Conservation (phyloP, 30 jellyfish, hydroid and myxozoan species). For the Aurelia aurita complex sp. Pacific region DNA sequence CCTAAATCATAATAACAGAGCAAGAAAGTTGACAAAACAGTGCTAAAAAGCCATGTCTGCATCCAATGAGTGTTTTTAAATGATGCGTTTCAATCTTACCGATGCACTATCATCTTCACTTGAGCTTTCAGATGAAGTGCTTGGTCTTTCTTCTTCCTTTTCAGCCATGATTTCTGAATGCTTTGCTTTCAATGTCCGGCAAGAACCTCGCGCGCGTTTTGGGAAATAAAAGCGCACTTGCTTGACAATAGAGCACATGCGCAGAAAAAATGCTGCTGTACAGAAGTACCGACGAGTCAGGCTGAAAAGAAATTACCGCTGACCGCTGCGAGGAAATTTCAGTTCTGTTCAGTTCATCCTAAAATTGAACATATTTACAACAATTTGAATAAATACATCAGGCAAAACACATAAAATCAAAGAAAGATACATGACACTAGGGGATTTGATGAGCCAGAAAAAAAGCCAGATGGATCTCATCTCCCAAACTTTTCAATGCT, state of each 20-base stretch:
- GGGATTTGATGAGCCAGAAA: too few species aligned
- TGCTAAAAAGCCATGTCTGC: not conserved
- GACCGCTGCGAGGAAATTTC: too few species aligned
- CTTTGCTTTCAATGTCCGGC: not conserved
- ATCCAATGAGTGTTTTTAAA: not conserved
- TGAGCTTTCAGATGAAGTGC: constrained; percentile 63
- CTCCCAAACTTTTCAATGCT: too few species aligned
- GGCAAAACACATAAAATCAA: too few species aligned
- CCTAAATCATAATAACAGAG: too few species aligned
- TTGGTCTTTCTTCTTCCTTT: constrained; percentile 35
- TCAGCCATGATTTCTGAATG: constrained; percentile 29
- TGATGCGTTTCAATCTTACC: not conserved
- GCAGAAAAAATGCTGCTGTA: constrained; percentile 28
- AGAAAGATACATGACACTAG: too few species aligned
- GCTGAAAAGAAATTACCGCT: too few species aligned
- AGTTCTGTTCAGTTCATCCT: too few species aligned
- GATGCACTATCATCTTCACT: constrained; percentile 67
- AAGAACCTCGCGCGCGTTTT: constrained; percentile 26
- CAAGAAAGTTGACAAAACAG: not conserved
- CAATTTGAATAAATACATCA: too few species aligned
- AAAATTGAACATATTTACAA: too few species aligned
- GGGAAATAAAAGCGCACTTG: constrained; percentile 10
- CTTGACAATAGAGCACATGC: constrained; percentile 43
- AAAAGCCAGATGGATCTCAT: too few species aligned
- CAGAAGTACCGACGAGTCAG: constrained; percentile 4